Conservation (phyloP, 1,140 invertebrate species). For the Zaprionus kolodkinae region DNA sequence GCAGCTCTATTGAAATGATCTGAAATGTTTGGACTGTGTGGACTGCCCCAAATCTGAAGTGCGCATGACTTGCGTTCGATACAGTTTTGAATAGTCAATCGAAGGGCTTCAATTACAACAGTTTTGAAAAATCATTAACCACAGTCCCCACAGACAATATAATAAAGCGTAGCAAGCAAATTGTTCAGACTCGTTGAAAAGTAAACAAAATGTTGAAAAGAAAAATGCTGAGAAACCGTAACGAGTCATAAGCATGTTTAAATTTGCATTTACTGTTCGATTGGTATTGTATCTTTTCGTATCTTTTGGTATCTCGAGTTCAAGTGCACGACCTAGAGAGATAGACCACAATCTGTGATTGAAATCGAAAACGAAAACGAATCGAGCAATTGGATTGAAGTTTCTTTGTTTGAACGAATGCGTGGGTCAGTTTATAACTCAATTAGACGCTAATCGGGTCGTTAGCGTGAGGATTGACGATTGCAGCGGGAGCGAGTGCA, state of each 20-base stretch:
- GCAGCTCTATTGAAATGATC: constrained; percentile 2
- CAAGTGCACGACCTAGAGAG: constrained; percentile 50
- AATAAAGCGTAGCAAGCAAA: constrained; percentile 27
- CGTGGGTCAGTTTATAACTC: constrained; percentile 68
- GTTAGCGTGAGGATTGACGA: constrained; percentile 47
- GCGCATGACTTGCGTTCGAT: constrained; percentile 32
- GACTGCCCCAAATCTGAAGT: constrained; percentile 40
- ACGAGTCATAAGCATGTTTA: constrained; percentile 26
- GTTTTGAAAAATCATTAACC: constrained; percentile 22
- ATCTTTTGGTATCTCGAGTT: constrained; percentile 40
- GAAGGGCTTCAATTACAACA: constrained; percentile 3
- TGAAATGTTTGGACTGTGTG: neutral
- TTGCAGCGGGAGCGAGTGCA: constrained; percentile 11
- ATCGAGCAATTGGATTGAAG: constrained; percentile 34
- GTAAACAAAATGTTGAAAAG: constrained; percentile 5
- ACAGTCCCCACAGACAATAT: constrained; percentile 11
- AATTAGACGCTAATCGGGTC: constrained; percentile 71
- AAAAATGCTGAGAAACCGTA: constrained; percentile 8
- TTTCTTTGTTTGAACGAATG: constrained; percentile 46
- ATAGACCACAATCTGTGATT: constrained; percentile 18
- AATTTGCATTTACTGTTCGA: constrained; percentile 29
- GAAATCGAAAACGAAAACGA: constrained; percentile 31
- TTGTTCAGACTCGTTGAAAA: constrained; percentile 27
- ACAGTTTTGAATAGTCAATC: constrained; percentile 1
- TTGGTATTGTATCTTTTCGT: constrained; percentile 24